Evolutionary conservation across 2,113 vertebrate species (phyloP).

Genomic region (Passer domesticus): DNA sequence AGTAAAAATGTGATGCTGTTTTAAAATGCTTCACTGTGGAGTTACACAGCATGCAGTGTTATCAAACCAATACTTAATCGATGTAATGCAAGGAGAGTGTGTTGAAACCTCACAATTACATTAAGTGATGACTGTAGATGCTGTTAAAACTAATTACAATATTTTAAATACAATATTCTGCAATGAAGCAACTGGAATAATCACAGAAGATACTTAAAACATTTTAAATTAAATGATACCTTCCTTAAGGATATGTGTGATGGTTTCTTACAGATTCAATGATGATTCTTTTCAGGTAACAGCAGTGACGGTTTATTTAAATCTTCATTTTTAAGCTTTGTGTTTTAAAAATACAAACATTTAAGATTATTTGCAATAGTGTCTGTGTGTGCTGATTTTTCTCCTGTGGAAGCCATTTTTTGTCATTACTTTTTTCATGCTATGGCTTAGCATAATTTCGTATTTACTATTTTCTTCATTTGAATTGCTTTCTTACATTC

Average conservation of each 20-base stretch:
- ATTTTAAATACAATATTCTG: background rate
- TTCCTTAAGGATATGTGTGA: background rate
- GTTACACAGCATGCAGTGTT: background rate
- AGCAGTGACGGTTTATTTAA: background rate
- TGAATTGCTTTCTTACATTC: background rate
- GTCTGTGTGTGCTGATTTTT: background rate
- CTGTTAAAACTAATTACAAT: background rate
- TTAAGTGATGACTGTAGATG: background rate
- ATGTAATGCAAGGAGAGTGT: background rate
- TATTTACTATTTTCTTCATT: background rate
- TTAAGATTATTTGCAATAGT: background rate
- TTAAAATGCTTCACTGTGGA: background rate
- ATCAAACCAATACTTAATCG: background rate
- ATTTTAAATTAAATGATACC: background rate
- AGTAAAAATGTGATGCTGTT: background rate
- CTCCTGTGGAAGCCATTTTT: background rate
- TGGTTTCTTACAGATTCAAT: background rate
- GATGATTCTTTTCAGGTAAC: background rate
- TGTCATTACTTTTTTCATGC: background rate
- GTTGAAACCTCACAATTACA: background rate
- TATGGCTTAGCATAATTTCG: background rate
- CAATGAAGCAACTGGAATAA: background rate
- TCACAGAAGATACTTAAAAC: background rate
- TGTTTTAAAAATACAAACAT: background rate
- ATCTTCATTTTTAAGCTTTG: background rate